These are phyloP conservation scores for Scatophagus argus DNA, from an alignment of 2,113 vertebrate species.

Conservation along the genomic window DNA sequence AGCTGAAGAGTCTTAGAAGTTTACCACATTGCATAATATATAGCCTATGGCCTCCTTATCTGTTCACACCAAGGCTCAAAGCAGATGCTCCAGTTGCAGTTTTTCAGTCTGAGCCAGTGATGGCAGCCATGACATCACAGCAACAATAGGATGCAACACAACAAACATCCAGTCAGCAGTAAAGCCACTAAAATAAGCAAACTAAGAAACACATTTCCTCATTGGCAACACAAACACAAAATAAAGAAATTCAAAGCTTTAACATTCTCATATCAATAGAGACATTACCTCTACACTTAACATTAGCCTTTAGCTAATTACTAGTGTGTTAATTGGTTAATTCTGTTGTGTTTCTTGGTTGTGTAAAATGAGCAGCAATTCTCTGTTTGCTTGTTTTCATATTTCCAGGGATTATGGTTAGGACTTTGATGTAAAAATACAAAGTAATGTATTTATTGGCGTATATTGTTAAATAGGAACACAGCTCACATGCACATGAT, in stretches of 20 bases:
- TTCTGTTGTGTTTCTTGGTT: no score
- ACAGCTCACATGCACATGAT: no score
- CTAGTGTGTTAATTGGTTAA: not conserved
- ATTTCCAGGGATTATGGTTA: no score
- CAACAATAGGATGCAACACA: not conserved
- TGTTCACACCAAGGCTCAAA: conserved; percentile 9
- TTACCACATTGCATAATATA: conserved; percentile 32
- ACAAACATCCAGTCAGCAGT: not conserved
- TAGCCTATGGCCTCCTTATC: conserved; percentile 15
- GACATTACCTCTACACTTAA: not conserved
- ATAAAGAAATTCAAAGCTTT: not conserved
- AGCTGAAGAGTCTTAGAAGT: conserved; percentile 27
- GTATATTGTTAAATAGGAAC: no score
- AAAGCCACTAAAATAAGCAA: not conserved
- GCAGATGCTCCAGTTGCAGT: not conserved
- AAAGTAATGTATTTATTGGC: no score
- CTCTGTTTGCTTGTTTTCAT: not conserved
- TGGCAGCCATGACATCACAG: not conserved
- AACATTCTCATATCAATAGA: not conserved
- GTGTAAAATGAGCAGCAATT: not conserved
- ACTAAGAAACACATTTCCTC: not conserved
- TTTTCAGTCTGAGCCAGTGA: not conserved
- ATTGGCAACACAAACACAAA: not conserved
- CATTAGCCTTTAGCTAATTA: not conserved
- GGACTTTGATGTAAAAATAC: no score